Evolutionary conservation across 2,888 invertebrate species (phyloP).

Genomic region (Andrena marginata): DNA sequence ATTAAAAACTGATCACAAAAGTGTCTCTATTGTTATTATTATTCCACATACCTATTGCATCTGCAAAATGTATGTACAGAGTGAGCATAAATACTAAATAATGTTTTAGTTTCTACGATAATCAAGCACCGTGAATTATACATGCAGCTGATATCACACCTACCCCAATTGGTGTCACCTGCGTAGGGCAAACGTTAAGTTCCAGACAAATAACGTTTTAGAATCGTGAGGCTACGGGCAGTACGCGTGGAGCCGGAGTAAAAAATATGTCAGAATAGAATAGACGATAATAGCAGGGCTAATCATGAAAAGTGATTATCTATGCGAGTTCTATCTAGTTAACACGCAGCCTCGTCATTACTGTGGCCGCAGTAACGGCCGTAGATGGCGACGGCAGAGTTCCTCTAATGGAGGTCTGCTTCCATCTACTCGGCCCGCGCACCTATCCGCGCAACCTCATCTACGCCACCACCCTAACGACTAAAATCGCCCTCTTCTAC

Average conservation of each 20-base stretch:
- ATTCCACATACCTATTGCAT: no score
- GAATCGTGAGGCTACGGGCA: not conserved
- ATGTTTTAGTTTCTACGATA: no score
- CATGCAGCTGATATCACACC: no score
- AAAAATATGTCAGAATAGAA: not conserved
- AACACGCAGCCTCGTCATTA: slow-evolving; percentile 73
- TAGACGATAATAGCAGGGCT: slow-evolving; percentile 20
- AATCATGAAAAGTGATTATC: slow-evolving; percentile 52
- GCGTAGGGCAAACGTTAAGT: no score
- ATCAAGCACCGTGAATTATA: no score
- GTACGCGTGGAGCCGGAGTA: not conserved
- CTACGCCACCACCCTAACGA: slow-evolving; percentile 62
- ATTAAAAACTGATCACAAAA: no score
- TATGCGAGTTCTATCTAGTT: slow-evolving; percentile 54
- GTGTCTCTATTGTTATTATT: no score
- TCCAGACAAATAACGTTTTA: not conserved
- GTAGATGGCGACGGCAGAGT: slow-evolving; percentile 69
- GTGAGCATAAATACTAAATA: no score
- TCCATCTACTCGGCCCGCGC: slow-evolving; percentile 69
- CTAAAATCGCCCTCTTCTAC: slow-evolving; percentile 55
- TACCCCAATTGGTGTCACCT: no score
- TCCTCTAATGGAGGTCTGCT: slow-evolving; percentile 76
- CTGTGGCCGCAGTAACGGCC: slow-evolving; percentile 70
- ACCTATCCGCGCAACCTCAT: slow-evolving; percentile 72
- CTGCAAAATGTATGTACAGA: no score